Conservation (phyloP, 2,888 invertebrate genomes). For the Escarpia spicata region DNA sequence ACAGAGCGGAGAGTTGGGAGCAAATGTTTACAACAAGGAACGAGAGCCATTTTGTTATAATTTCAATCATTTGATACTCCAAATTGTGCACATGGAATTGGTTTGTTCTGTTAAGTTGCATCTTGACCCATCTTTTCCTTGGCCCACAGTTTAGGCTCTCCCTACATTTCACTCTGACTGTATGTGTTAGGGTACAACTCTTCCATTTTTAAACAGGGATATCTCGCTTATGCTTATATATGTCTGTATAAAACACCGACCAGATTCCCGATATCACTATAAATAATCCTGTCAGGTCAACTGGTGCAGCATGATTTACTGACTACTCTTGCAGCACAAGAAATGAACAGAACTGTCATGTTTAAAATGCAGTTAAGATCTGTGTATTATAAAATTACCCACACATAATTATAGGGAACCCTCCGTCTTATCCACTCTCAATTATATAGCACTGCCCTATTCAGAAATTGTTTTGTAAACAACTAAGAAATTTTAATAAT, state of each 20-base stretch:
- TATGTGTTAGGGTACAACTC: too few species aligned
- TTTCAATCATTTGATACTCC: too few species aligned
- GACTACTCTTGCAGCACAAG: not conserved
- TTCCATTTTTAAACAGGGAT: not conserved
- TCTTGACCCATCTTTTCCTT: too few species aligned
- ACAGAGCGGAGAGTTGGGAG: too few species aligned
- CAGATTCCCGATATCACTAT: not conserved
- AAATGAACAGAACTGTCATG: not conserved
- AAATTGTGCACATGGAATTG: too few species aligned
- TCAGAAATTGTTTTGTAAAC: not conserved
- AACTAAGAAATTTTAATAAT: not conserved
- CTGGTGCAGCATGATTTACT: not conserved
- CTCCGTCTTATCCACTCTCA: not conserved
- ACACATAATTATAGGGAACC: slow-evolving; percentile 5
- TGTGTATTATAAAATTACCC: not conserved
- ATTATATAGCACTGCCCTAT: not conserved
- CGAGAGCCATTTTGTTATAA: too few species aligned
- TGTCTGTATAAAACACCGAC: not conserved
- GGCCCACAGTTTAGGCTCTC: too few species aligned
- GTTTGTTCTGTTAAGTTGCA: too few species aligned
- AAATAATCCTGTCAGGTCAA: not conserved
- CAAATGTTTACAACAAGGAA: too few species aligned
- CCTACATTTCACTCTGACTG: too few species aligned
- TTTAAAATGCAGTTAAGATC: not conserved
- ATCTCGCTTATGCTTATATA: not conserved